Percentiles rank a stretch among this genome's conserved stretches.
Evolutionary conservation across 2,113 vertebrate genomes (phyloP).

Genomic region (Toxotes chatareus): DNA sequence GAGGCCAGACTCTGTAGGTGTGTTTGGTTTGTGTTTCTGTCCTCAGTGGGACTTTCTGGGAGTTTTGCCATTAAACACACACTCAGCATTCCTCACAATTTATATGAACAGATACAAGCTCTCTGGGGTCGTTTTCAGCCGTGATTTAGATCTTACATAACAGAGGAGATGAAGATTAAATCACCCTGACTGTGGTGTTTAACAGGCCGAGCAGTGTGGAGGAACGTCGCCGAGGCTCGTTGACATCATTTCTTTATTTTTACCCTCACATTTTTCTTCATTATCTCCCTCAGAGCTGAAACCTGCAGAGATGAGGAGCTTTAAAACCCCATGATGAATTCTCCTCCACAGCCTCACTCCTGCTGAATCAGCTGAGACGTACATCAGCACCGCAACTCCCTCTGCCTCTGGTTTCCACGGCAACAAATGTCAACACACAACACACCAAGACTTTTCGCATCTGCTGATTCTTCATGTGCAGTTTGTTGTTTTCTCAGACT

Average conservation of each 20-base stretch:
- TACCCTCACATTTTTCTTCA: neutral
- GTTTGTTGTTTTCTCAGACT: neutral
- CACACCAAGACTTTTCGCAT: neutral
- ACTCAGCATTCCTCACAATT: conserved; percentile 61
- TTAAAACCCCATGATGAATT: neutral
- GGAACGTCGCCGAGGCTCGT: neutral
- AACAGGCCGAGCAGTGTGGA: neutral
- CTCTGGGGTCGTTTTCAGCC: conserved; percentile 17
- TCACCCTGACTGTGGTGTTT: conserved; percentile 33
- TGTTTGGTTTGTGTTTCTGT: conserved; percentile 42
- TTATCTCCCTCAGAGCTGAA: neutral
- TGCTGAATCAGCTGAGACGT: conserved; percentile 22
- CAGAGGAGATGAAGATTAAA: conserved; percentile 37
- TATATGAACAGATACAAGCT: conserved; percentile 32
- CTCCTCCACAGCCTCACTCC: neutral
- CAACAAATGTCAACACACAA: neutral
- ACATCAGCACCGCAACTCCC: conserved; percentile 8
- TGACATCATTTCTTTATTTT: conserved; percentile 12
- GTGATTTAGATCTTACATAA: conserved; percentile 51
- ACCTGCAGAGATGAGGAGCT: neutral
- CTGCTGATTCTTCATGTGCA: neutral
- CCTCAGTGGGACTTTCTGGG: conserved; percentile 61
- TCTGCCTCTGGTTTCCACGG: neutral
- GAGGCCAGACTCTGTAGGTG: conserved; percentile 50
- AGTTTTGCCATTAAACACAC: conserved; percentile 68